Evolutionary conservation across 2,797 vertebrate species (phyloP).

Genomic region (Cossypha dichroa): DNA sequence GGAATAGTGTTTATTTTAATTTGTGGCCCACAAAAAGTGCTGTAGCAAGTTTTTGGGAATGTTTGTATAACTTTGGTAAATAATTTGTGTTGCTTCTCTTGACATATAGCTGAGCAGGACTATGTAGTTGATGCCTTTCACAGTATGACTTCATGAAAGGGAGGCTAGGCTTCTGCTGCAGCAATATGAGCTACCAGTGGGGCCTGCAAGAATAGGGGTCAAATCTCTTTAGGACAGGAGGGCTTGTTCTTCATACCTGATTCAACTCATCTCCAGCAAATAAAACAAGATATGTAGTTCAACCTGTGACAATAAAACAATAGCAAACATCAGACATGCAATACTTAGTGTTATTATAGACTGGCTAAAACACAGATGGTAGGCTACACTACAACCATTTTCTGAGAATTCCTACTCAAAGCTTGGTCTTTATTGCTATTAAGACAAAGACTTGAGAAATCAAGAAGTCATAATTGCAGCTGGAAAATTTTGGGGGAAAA

Average conservation of each 20-base stretch:
- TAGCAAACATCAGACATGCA: background rate
- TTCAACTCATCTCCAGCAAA: background rate
- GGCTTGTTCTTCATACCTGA: background rate
- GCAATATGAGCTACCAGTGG: background rate
- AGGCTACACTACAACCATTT: background rate
- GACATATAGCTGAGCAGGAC: background rate
- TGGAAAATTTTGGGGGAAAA: background rate
- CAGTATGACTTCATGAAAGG: fast-evolving
- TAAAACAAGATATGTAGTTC: background rate
- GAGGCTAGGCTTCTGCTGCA: background rate
- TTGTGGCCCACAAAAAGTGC: background rate
- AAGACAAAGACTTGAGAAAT: background rate
- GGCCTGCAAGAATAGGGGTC: background rate
- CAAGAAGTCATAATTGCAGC: background rate
- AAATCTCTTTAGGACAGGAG: background rate
- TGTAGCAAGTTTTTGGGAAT: background rate
- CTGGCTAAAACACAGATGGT: background rate
- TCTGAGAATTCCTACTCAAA: background rate
- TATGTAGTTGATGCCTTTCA: background rate
- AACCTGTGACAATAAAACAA: background rate
- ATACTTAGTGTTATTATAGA: background rate
- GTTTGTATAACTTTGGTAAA: background rate
- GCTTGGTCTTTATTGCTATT: background rate
- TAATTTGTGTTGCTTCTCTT: background rate
- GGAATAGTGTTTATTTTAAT: background rate